Percentiles rank a stretch among this genome's conserved stretches.
Conservation (phyloP, 1,140 invertebrate genomes). For the Drosophila arizonae region DNA sequence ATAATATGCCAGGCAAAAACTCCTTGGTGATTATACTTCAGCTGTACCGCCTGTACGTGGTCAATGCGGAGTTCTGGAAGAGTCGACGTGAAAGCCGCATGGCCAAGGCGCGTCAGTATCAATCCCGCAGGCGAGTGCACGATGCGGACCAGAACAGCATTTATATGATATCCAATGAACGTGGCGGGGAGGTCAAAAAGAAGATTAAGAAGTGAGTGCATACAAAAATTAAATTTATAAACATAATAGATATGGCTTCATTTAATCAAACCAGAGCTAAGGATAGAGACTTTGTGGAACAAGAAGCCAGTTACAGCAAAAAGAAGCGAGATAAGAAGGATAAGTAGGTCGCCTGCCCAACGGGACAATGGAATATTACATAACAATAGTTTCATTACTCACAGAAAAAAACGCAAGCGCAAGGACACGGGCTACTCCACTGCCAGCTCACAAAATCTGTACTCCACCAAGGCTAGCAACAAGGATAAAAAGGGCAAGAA, state of each 20-base stretch:
- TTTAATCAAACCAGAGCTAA: conserved; percentile 50
- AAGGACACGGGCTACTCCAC: conserved; percentile 88
- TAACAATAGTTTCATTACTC: neutral
- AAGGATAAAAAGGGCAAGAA: conserved; percentile 81
- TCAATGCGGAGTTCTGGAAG: conserved; percentile 87
- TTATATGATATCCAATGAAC: conserved; percentile 85
- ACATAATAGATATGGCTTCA: too few relatives aligned
- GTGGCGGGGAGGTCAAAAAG: conserved; percentile 71
- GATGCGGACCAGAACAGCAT: conserved; percentile 83
- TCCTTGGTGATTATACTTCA: conserved; percentile 93
- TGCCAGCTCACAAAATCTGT: conserved; percentile 85
- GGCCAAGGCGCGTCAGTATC: conserved; percentile 83
- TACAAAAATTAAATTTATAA: neutral
- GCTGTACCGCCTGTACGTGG: conserved; percentile 92
- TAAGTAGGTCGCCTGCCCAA: conserved; percentile 50
- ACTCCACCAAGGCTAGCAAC: conserved; percentile 72
- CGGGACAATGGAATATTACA: neutral
- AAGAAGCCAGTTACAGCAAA: conserved; percentile 75
- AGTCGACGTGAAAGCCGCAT: conserved; percentile 81
- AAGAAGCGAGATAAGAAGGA: conserved; percentile 69
- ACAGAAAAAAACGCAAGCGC: conserved; percentile 81
- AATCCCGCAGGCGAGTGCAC: conserved; percentile 78
- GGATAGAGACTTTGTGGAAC: conserved; percentile 66
- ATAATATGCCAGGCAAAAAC: conserved; percentile 90
- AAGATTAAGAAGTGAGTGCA: conserved; percentile 71